phyloP scores from a whole-genome alignment of 2,113 vertebrate species.

The Pangasianodon hypophthalmus region DNA sequence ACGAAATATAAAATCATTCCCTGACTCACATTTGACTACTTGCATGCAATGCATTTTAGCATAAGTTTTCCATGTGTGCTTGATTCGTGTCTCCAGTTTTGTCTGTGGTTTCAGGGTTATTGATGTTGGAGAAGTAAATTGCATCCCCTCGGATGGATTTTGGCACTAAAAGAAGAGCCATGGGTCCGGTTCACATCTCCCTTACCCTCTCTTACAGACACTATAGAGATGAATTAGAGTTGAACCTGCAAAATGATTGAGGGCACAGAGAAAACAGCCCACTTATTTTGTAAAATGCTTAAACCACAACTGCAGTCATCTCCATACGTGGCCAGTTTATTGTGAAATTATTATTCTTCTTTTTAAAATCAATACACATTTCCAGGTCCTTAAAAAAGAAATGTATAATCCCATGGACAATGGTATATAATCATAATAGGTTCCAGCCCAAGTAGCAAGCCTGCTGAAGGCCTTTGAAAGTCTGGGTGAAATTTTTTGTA shows the following conservation, averaged over 20 bases:
- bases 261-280: conserved; percentile 16
- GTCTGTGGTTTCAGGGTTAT: conserved; percentile 41
- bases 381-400: conserved; percentile 22
- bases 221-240: conserved; percentile 25
- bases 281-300: conserved; percentile 46
- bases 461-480: conserved; percentile 30
- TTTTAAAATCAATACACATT: conserved; percentile 38
- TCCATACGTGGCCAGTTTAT: conserved; percentile 4
- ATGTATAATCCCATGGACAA: conserved; percentile 48
- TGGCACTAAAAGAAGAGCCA: conserved; percentile 8
- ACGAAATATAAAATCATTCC: conserved; percentile 17
- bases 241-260: conserved; percentile 43
- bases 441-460: conserved; percentile 45
- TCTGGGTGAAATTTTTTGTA: conserved; percentile 50
- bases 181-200: not conserved
- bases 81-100: conserved; percentile 21
- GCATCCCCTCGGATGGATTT: conserved; percentile 28
- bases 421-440: conserved; percentile 48
- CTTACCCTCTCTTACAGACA: not conserved
- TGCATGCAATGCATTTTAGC: not conserved
- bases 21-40: conserved; percentile 15
- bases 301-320: conserved; percentile 38
- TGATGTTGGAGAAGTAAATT: conserved; percentile 40
- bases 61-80: conserved; percentile 37
- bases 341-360: conserved; percentile 28